Conservation (phyloP, 2,113 vertebrate genomes). For the Tringa solitaria region DNA sequence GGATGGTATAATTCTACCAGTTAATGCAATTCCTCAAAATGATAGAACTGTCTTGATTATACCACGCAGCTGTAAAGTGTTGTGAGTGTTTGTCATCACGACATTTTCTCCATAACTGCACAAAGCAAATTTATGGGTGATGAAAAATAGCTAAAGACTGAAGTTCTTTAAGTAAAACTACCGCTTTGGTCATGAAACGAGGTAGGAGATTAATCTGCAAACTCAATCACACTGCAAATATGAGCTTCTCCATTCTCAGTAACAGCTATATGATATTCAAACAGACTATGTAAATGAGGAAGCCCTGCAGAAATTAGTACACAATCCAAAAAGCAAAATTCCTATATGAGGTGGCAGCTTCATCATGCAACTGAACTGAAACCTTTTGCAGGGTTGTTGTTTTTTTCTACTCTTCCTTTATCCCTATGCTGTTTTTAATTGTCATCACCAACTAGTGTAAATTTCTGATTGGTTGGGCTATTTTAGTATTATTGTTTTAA, state of each 20-base stretch:
- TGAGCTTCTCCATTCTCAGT: neutral
- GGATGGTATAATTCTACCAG: neutral
- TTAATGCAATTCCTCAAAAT: neutral
- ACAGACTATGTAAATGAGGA: neutral
- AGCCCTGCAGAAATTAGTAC: neutral
- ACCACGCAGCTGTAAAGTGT: neutral
- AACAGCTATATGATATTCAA: neutral
- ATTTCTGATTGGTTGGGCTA: fast-evolving
- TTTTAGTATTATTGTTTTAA: neutral
- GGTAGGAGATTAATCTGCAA: neutral
- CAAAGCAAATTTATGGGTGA: neutral
- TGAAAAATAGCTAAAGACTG: neutral
- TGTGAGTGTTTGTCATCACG: neutral
- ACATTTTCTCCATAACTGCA: neutral
- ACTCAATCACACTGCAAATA: neutral
- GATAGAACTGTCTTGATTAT: neutral
- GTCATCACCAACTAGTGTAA: neutral
- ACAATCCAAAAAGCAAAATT: neutral
- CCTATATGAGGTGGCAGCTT: neutral
- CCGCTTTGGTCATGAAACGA: neutral
- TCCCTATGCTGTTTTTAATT: neutral
- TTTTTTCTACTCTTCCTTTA: neutral
- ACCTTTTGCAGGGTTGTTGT: fast-evolving
- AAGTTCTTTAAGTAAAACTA: neutral
- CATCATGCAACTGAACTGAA: neutral